phyloP scores from a whole-genome alignment of 2,888 invertebrate genomes.

The Resseliella maxima region DNA sequence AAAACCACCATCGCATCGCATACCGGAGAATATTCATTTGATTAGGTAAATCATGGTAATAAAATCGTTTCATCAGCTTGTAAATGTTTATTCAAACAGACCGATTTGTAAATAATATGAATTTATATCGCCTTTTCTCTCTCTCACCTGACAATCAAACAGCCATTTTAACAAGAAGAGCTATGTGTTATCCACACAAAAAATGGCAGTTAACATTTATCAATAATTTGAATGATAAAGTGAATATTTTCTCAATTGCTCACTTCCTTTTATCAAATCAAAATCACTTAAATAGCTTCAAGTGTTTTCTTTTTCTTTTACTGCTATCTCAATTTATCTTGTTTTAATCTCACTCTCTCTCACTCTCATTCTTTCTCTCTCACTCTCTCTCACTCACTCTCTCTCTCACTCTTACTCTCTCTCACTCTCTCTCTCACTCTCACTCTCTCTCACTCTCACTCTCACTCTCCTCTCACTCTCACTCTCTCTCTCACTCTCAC shows the following conservation, averaged over 20 bases:
- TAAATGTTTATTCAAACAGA: neutral
- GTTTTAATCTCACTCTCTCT: neutral
- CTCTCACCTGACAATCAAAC: no score
- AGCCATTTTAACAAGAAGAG: no score
- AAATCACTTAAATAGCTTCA: slow-evolving; percentile 3
- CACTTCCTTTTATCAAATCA: slow-evolving; percentile 11
- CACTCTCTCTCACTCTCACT: no score
- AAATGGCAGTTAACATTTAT: neutral
- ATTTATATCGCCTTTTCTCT: neutral
- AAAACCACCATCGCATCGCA: neutral
- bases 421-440: no score
- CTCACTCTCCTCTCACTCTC: no score
- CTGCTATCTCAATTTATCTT: no score
- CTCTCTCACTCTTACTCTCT: no score
- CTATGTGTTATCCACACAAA: no score
- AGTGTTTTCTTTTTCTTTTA: no score
- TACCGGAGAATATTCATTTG: neutral
- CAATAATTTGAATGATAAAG: neutral
- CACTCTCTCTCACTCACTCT: no score
- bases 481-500: no score
- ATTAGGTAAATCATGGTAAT: no score
- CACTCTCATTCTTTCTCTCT: neutral
- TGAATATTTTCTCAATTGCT: neutral
- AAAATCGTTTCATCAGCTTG: neutral
- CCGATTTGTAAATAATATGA: neutral